phyloP scores from a whole-genome alignment of 2,888 invertebrate species.

The Aphrophora alni region DNA sequence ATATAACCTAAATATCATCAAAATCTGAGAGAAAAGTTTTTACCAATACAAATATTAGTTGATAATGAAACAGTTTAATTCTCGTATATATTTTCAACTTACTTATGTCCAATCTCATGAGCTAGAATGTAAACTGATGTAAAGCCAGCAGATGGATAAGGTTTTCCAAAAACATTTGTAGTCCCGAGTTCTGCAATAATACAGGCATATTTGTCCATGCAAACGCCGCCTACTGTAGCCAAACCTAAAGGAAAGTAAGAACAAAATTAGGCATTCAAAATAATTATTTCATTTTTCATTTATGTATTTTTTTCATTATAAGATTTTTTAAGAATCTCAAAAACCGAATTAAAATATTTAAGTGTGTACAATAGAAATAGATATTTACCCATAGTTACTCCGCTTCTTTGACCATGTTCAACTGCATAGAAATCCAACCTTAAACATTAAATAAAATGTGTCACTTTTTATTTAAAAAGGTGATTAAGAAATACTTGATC shows the following conservation, averaged over 20 bases:
- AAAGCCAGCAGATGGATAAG: constrained; percentile 84
- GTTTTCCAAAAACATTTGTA: constrained; percentile 73
- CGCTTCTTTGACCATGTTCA: constrained; percentile 72
- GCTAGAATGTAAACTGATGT: constrained; percentile 82
- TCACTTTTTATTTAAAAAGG: too few relatives aligned
- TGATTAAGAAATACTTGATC: too few relatives aligned
- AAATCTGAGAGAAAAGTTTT: too few relatives aligned
- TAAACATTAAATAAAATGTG: constrained; percentile 45
- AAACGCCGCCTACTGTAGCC: constrained; percentile 81
- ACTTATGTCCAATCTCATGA: constrained; percentile 68
- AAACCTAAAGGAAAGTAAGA: constrained; percentile 55
- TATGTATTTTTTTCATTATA: too few relatives aligned
- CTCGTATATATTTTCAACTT: too few relatives aligned
- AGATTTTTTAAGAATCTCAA: too few relatives aligned
- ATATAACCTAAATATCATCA: too few relatives aligned
- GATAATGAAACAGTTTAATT: too few relatives aligned
- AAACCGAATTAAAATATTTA: too few relatives aligned
- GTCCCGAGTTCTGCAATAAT: constrained; percentile 81
- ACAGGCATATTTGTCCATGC: constrained; percentile 73
- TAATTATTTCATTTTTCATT: too few relatives aligned
- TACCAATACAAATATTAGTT: too few relatives aligned
- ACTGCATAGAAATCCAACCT: constrained; percentile 76
- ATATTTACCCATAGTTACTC: constrained; percentile 76
- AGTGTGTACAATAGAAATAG: neutral
- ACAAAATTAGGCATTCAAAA: too few relatives aligned